phyloP scores from a whole-genome alignment of 2,113 vertebrate species.

The Chinchilla lanigera region DNA sequence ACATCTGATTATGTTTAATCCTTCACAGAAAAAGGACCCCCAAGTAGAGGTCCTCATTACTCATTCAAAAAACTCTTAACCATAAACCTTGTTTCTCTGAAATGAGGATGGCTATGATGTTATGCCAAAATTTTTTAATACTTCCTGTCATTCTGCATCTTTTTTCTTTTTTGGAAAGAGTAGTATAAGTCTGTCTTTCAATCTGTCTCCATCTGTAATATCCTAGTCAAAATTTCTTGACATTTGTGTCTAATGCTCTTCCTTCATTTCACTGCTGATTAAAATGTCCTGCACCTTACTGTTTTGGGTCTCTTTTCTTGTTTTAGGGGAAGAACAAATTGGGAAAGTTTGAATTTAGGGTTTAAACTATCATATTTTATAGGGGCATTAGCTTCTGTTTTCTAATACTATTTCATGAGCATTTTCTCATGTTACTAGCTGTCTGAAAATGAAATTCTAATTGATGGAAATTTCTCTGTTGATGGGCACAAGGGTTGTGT shows the following conservation, averaged over 20 bases:
- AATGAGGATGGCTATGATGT: slow-evolving; percentile 60
- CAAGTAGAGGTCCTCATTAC: slow-evolving; percentile 39
- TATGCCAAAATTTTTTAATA: slow-evolving; percentile 70
- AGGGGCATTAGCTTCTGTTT: background rate
- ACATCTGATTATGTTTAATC: slow-evolving; percentile 63
- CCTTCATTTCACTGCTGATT: slow-evolving; percentile 53
- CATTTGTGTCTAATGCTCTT: slow-evolving; percentile 66
- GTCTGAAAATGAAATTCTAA: slow-evolving; percentile 4
- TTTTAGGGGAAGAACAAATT: background rate
- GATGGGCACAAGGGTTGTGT: background rate
- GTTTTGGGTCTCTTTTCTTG: background rate
- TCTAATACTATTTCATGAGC: background rate
- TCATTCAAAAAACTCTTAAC: slow-evolving; percentile 59
- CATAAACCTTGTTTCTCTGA: slow-evolving; percentile 64
- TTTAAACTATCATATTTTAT: background rate
- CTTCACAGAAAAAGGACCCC: slow-evolving; percentile 26
- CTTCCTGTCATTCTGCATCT: slow-evolving; percentile 68
- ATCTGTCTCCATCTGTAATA: slow-evolving; percentile 74
- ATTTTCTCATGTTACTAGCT: background rate
- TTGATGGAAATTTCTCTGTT: background rate
- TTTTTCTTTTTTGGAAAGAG: slow-evolving; percentile 78
- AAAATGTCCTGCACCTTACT: slow-evolving; percentile 31
- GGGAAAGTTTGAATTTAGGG: background rate
- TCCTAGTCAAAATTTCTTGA: slow-evolving; percentile 75
- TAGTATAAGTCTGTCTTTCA: slow-evolving; percentile 67